Evolutionary conservation across 2,888 invertebrate species (phyloP), one percentile per base, ranked within the genome.

Genomic region (Drosophila lacicola): DNA sequence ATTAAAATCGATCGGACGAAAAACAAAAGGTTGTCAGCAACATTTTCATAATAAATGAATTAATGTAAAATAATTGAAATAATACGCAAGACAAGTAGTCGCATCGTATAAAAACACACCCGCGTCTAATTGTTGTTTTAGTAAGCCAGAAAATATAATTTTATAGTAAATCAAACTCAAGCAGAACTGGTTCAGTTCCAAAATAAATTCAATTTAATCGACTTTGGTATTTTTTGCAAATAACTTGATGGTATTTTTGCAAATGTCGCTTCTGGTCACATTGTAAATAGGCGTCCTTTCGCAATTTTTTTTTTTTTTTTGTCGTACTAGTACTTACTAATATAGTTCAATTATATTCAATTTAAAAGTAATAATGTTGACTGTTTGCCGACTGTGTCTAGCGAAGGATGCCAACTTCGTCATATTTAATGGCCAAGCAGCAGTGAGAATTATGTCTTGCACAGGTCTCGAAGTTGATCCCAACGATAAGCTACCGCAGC

Each of bases 381-480:
- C 64, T 21, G 54, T 70, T 0, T 85, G 84, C 11, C 82, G 84
- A 10, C 25, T 85, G 25, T 85, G 84, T 50, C 13, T 85, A 5
- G 54, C 71, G 4, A 70, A 68, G 9, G 73, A 82, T 14, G 67
- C 86, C 5, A 65, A 53, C 13, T 82, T 82, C 37, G 19, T 37
- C 0, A 61, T 68, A 17, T 53, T 61, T 4, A 67, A 67, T 13
- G 57, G 64, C 2, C 50, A 53, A 36, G 29, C 46, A 0, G 56
- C 70, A 0, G 2, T 75, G 0, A 42, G 70, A 11, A 76, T 84
- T 3, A 41, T 84, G 45, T 61, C 71, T 0, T 82, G 77, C 46
- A 72, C 86, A 0, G 77, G 82, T 0, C 47, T 85, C 1, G 84
- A 85, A n/a, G 51, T 88, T 1, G 70, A 85, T 4, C 21, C 58